Conservation (phyloP, 2,888 invertebrate genomes). For the Xylocampa areola region DNA sequence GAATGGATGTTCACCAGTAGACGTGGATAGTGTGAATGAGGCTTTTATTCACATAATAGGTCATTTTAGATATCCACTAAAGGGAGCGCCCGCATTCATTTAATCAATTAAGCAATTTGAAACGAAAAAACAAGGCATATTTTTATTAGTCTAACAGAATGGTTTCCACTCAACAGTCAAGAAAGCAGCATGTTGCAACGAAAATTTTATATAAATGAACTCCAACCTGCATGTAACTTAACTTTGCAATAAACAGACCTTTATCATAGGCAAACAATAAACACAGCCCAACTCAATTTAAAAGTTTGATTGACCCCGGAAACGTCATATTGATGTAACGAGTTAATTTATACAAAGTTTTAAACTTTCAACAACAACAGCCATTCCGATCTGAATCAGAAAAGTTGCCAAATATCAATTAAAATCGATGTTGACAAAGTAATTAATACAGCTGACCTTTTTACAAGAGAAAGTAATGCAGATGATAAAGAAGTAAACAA, state of each 20-base stretch:
- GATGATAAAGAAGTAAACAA: slow-evolving; percentile 20
- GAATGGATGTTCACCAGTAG: not conserved
- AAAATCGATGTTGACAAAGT: slow-evolving; percentile 28
- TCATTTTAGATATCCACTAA: no score
- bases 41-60: no score
- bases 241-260: slow-evolving; percentile 28
- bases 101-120: no score
- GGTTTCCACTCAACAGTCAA: slow-evolving; percentile 26
- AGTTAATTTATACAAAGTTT: slow-evolving; percentile 43
- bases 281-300: slow-evolving; percentile 29
- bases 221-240: slow-evolving; percentile 50
- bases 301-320: slow-evolving; percentile 43
- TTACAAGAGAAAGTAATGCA: slow-evolving; percentile 33
- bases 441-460: slow-evolving; percentile 40
- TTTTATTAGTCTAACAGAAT: slow-evolving; percentile 25
- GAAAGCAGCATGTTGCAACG: slow-evolving; percentile 37
- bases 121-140: slow-evolving; percentile 17
- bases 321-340: slow-evolving; percentile 31
- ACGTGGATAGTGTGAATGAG: no score
- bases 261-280: slow-evolving; percentile 27
- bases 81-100: no score
- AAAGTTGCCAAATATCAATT: slow-evolving; percentile 59
- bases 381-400: slow-evolving; percentile 30
- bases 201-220: slow-evolving; percentile 43
- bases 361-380: slow-evolving; percentile 42